Evolutionary conservation across 2,888 invertebrate genomes (phyloP), one percentile per base, ranked within the genome.

Genomic region (Tetropium fuscum): DNA sequence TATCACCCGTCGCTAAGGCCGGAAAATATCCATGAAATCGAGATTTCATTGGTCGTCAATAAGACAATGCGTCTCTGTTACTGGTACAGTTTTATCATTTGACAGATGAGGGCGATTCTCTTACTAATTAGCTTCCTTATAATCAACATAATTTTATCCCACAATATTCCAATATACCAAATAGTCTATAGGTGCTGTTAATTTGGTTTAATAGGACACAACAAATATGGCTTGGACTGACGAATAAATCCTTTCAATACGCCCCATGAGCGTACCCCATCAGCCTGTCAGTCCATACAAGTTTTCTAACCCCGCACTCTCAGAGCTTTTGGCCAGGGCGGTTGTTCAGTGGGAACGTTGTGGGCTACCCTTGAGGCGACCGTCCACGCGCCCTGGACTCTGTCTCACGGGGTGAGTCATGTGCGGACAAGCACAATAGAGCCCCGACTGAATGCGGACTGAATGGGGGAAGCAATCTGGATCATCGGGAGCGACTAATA

Each of bases 301-400:
- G 57, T 57, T 57, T 47, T 41, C 43, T 57, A 47, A 57, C 47
- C 57, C 49, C 47, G 48, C 48, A 49, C 48, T 49, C 36, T 49
- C 48, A 30, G 48, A 38, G 48, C 73, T 76, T 74, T 77, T 79
- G 80, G 80, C 80, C 80, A 78, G 75, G 74, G 80, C 76, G 81
- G 81, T 81, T 80, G 81, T 76, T 81, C 81, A 79, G 81, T 80
- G 81, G 81, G 81, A 80, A 80, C 79, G 80, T 81, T 81, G 81
- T 76, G 81, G 81, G 75, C 75, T 76, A 74, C 74, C 77, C 75
- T n/a, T 69, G 70, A 74, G 73, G 77, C 74, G 71, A 72, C 68
- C 74, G 72, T 74, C 74, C 77, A 75, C 76, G 77, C 76, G 75
- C 68, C 74, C 40, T 32, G 45, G 40, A 44, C 36, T 44, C 27